Evolutionary conservation across 53 echinoderm and acorn worm species (phyloP).

Genomic region (Paracentrotus lividus): DNA sequence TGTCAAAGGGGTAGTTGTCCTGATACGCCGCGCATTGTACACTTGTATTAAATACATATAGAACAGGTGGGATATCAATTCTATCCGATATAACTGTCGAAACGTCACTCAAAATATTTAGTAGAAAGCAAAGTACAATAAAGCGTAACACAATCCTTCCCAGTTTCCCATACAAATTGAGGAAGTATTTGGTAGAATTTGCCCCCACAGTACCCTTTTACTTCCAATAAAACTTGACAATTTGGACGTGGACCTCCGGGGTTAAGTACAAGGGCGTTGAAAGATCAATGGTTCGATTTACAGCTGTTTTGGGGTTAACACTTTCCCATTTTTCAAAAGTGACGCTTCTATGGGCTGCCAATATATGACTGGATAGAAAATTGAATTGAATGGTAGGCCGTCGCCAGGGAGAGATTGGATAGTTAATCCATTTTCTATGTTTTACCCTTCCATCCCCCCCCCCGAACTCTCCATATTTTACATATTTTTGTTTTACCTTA

Average conservation of each 20-base stretch:
- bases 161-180: conserved; percentile 49
- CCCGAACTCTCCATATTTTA: not conserved
- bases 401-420: not conserved
- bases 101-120: conserved; percentile 37
- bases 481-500: too few species aligned
- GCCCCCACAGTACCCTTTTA: conserved; percentile 10
- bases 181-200: conserved; percentile 32
- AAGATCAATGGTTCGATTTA: not conserved
- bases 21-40: not conserved
- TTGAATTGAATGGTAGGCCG: not conserved
- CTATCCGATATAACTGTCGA: not conserved
- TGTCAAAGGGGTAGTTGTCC: too few species aligned
- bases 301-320: conserved; percentile 53
- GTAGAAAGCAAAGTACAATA: conserved; percentile 9
- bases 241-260: conserved; percentile 16
- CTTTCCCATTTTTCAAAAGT: conserved; percentile 26
- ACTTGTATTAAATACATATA: too few species aligned
- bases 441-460: not conserved
- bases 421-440: too few species aligned
- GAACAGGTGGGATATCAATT: not conserved
- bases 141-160: not conserved
- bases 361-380: not conserved
- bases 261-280: conserved; percentile 21
- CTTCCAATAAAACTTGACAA: conserved; percentile 39
- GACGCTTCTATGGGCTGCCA: not conserved